These are phyloP conservation scores for Pterobdella sp. DNA, from an alignment of 2,888 invertebrate species.

Conservation along the genomic window DNA sequence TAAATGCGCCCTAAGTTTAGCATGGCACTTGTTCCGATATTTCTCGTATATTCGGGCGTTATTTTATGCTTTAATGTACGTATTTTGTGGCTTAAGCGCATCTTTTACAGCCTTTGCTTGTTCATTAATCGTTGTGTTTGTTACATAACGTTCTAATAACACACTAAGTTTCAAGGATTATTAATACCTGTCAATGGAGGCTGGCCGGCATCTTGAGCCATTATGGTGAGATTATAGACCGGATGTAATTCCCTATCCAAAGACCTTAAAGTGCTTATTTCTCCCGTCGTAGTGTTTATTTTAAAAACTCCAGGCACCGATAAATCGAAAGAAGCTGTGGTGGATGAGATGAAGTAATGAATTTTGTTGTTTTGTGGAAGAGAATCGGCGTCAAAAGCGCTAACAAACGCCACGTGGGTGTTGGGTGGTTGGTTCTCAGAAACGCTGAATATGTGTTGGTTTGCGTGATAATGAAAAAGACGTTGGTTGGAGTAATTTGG, in stretches of 20 bases:
- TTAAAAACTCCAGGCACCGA: constrained; percentile 1
- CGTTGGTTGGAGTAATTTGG: background rate
- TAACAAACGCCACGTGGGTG: constrained; percentile 20
- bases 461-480: background rate
- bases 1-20: no score
- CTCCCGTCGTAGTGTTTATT: background rate
- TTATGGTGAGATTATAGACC: constrained; percentile 21
- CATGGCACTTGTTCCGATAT: no score
- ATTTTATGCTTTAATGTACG: no score
- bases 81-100: no score
- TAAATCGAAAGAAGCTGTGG: constrained; percentile 9
- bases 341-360: constrained; percentile 12
- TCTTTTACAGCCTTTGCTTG: no score
- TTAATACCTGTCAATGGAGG: constrained; percentile 22
- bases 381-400: constrained; percentile 22
- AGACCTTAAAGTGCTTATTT: constrained; percentile 10
- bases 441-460: constrained; percentile 26
- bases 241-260: constrained; percentile 18
- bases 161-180: no score
- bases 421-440: constrained; percentile 26
- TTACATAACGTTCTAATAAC: no score
- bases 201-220: background rate
- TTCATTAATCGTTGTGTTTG: no score
- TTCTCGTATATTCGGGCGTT: no score
- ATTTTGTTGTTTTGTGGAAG: constrained; percentile 24